Evolutionary conservation across 1,140 invertebrate genomes (phyloP).

Genomic region (Drosophila pruinosa): DNA sequence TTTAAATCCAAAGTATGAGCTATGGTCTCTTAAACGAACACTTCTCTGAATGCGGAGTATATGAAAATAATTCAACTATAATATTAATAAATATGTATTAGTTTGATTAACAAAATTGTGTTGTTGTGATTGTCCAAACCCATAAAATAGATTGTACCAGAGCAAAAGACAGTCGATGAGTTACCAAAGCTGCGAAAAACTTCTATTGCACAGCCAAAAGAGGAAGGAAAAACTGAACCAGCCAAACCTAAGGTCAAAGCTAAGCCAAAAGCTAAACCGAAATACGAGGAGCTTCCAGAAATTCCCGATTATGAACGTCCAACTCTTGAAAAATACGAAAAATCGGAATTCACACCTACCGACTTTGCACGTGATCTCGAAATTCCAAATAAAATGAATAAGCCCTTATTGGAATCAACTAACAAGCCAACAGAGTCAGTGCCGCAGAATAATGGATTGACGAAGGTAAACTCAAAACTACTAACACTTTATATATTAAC

Average conservation of each 20-base stretch:
- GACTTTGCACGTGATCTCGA: constrained; percentile 73
- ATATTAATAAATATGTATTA: background rate
- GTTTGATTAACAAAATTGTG: background rate
- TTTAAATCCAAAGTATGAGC: too few species aligned
- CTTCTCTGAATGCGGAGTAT: too few species aligned
- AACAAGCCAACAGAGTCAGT: constrained; percentile 54
- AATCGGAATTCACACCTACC: constrained; percentile 79
- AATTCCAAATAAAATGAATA: constrained; percentile 79
- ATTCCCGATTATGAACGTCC: constrained; percentile 88
- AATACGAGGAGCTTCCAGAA: constrained; percentile 88
- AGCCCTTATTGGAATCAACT: constrained; percentile 55
- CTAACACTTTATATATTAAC: too few species aligned
- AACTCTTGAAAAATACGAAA: constrained; percentile 85
- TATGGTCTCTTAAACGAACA: too few species aligned
- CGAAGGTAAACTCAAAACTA: constrained; percentile 58
- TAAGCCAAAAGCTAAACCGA: constrained; percentile 84
- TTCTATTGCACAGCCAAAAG: constrained; percentile 60
- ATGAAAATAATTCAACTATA: too few species aligned
- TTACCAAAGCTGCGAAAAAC: constrained; percentile 81
- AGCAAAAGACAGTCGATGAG: constrained; percentile 60
- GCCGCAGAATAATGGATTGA: constrained; percentile 59
- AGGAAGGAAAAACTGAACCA: constrained; percentile 63
- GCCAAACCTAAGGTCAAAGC: constrained; percentile 84
- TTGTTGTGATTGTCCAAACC: constrained; percentile 1
- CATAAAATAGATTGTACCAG: constrained; percentile 50